A percentile compares a stretch with the other conserved stretches of the same genome.
Conservation (phyloP, 2,797 vertebrate genomes). For the Pitangus sulphuratus region DNA sequence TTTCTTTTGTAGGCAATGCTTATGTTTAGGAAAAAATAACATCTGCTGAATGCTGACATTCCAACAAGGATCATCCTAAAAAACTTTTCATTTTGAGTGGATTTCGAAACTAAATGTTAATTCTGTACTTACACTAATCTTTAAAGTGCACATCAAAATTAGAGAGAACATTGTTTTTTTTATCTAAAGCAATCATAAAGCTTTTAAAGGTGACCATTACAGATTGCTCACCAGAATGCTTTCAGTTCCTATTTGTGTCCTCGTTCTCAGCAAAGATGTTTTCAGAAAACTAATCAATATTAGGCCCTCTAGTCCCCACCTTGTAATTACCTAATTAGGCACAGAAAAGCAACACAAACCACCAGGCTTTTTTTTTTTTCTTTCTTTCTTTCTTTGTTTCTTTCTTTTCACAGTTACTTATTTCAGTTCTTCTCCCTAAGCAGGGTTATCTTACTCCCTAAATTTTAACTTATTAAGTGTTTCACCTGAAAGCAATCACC, state of each 20-base stretch:
- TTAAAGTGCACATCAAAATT: background rate
- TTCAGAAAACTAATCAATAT: slow-evolving; percentile 73
- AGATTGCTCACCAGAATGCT: background rate
- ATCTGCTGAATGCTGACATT: background rate
- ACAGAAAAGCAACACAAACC: slow-evolving; percentile 42
- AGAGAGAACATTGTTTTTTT: background rate
- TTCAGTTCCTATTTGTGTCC: slow-evolving; percentile 29
- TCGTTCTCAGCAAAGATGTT: background rate
- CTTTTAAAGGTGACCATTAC: slow-evolving; percentile 15
- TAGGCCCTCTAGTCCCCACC: background rate
- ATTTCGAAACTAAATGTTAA: background rate
- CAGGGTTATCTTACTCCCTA: slow-evolving; percentile 60
- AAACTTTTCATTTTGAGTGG: background rate
- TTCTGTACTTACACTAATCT: background rate
- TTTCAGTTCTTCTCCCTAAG: slow-evolving; percentile 30
- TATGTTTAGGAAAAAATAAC: background rate
- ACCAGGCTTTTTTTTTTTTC: background rate
- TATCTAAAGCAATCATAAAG: background rate
- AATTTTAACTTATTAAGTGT: slow-evolving; percentile 78
- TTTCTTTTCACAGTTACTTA: slow-evolving; percentile 20
- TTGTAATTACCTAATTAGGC: slow-evolving; percentile 75
- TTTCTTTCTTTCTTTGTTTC: background rate
- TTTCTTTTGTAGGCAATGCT: background rate
- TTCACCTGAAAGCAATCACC: slow-evolving; percentile 75
- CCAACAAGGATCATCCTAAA: background rate